A percentile compares a stretch with the other conserved stretches of the same genome.
Evolutionary conservation across 1,140 invertebrate species (phyloP).

Genomic region (Drosophila serrata): DNA sequence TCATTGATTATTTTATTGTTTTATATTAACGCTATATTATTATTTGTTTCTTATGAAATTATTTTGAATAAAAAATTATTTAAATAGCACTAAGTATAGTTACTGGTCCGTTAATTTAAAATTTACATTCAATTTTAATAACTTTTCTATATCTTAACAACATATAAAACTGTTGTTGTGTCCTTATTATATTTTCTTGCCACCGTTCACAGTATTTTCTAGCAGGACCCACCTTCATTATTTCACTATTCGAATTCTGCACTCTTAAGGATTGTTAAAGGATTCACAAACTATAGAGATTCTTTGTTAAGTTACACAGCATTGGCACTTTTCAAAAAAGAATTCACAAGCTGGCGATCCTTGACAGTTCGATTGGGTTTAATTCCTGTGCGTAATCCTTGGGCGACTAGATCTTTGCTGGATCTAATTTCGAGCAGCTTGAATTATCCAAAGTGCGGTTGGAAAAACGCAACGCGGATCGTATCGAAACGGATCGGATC

Average conservation of each 20-base stretch:
- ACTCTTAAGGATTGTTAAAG: constrained; percentile 7
- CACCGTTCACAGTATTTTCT: neutral
- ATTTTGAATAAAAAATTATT: neutral
- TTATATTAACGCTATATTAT: neutral
- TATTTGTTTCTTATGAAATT: neutral
- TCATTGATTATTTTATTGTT: neutral
- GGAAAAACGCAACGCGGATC: constrained; percentile 17
- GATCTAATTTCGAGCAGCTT: neutral
- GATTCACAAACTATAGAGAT: constrained; percentile 19
- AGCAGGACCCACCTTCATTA: constrained; percentile 74
- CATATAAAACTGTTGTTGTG: neutral
- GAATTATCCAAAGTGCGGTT: constrained; percentile 3
- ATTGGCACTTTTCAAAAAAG: constrained; percentile 56
- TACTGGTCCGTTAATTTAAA: neutral
- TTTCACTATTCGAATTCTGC: constrained; percentile 39
- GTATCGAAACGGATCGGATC: constrained; percentile 14
- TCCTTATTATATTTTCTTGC: neutral
- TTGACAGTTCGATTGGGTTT: constrained; percentile 6
- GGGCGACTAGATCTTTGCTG: neutral
- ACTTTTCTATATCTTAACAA: neutral
- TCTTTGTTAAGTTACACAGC: constrained; percentile 29
- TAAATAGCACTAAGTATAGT: neutral
- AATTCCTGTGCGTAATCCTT: constrained; percentile 24
- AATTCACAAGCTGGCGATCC: constrained; percentile 37
- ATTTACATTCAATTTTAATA: neutral